Percentiles rank a stretch among this genome's conserved stretches.
These are phyloP conservation scores for Pristionchus japonicus DNA, from an alignment of 2,888 invertebrate species.

Conservation along the genomic window DNA sequence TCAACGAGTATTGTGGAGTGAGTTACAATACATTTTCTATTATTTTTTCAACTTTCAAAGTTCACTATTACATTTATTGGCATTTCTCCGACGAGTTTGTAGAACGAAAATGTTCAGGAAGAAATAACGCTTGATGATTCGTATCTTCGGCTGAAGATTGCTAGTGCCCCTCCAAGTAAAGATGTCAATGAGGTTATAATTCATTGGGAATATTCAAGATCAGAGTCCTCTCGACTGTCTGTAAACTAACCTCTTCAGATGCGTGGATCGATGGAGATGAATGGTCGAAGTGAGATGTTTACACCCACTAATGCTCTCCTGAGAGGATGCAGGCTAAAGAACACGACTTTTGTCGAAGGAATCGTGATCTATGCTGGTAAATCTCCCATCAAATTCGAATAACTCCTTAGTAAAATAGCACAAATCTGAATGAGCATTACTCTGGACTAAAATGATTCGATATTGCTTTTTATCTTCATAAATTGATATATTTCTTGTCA, in stretches of 20 bases:
- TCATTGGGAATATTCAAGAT: background rate
- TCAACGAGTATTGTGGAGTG: conserved; percentile 81
- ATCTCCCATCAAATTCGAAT: too few species aligned
- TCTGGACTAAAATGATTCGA: too few species aligned
- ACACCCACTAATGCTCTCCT: conserved; percentile 85
- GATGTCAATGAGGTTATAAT: conserved; percentile 8
- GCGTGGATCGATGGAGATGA: conserved; percentile 3
- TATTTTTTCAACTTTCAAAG: too few species aligned
- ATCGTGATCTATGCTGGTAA: conserved; percentile 91
- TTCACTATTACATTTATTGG: too few species aligned
- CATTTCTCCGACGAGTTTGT: background rate
- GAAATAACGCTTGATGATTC: background rate
- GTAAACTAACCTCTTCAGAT: background rate
- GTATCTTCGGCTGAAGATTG: background rate
- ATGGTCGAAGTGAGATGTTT: conserved; percentile 16
- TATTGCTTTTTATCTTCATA: too few species aligned
- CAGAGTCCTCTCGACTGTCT: too few species aligned
- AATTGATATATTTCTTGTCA: background rate
- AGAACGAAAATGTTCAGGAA: background rate
- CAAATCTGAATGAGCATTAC: too few species aligned
- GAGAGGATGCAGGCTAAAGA: conserved; percentile 92
- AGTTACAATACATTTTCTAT: too few species aligned
- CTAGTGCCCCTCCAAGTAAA: conserved; percentile 22
- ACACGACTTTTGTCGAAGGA: conserved; percentile 94
- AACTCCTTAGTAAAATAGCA: too few species aligned